Evolutionary conservation across 2,888 invertebrate species (phyloP), one percentile per base, ranked within the genome.

Genomic region (Acrobasis consociella): DNA sequence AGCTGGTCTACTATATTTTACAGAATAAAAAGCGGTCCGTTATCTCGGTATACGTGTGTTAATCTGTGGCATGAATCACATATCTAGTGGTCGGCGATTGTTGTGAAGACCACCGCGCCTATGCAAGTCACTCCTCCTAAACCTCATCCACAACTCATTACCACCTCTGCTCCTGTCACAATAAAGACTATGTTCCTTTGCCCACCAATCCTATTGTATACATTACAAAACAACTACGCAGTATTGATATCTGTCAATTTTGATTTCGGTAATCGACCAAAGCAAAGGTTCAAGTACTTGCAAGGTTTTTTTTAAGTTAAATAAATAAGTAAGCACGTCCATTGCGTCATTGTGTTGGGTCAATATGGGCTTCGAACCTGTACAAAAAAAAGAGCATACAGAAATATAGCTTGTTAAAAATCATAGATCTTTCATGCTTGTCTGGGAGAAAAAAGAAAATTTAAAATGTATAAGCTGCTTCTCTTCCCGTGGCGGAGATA

Each of bases 81-180:
- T 73, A 53, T 2, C 77, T 79, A 80, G 82, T 80, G 83, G 77
- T 78, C 82, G 79, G 77, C 78, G 77, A 80, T 83, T 85, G 82
- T 80, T 77, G 76, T 78, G 78, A 77, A 80, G 88, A 89, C 89
- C 89, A 88, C 89, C 88, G 77, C 82, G 85, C 78, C 82, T 86
- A 72, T 87, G 89, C 89, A 87, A 88, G 89, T 89, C 88, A 89
- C 81, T 80, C 78, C 71, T 63, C 69, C 71, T 70, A 63, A 53
- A 42, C 58, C 62, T 39, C 53, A 50, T 46, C 39, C 11, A n/a
- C 62, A 63, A 77, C 67, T 64, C 11, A 55, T 39, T 22, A 60
- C 46, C 61, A 46, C 49, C 70, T 66, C 63, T 76, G 72, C 42
- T 2, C 0, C n/a, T 0, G 10, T 15, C 10, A 0, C 0, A 5